These are phyloP conservation scores for Sminthurinus aureus DNA, from an alignment of 2,888 invertebrate genomes.

Conservation along the genomic window DNA sequence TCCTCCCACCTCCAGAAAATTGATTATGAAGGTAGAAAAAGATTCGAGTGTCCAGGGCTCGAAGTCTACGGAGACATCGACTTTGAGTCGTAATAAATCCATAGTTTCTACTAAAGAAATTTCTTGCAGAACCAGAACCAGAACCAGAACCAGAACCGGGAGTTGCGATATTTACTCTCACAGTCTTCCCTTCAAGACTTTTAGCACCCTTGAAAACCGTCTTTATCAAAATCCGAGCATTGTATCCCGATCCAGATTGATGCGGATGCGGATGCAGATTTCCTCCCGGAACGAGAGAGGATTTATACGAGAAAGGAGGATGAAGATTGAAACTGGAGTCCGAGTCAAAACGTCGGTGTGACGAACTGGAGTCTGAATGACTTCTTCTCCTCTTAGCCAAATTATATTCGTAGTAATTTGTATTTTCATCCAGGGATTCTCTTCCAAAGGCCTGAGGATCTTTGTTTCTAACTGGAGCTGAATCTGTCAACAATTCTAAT, in stretches of 20 bases:
- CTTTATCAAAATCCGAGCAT: slow-evolving; percentile 48
- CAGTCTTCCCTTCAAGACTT: slow-evolving; percentile 42
- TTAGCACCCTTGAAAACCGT: slow-evolving; percentile 52
- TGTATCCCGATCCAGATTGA: neutral
- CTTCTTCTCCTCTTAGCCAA: no score
- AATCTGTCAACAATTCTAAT: slow-evolving; percentile 39
- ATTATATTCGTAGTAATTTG: no score
- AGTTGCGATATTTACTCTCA: slow-evolving; percentile 44
- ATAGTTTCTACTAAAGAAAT: neutral
- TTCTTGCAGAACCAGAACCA: slow-evolving; percentile 3
- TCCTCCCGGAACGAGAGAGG: neutral
- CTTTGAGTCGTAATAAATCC: slow-evolving; percentile 17
- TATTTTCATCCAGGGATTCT: neutral
- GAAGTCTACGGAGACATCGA: slow-evolving; percentile 48
- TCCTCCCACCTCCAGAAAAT: neutral
- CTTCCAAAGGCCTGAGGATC: neutral
- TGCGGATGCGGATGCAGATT: neutral
- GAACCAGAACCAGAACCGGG: slow-evolving; percentile 38
- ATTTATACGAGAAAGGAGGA: neutral
- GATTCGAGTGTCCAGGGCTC: slow-evolving; percentile 49
- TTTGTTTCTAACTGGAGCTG: neutral
- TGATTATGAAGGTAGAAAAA: slow-evolving; percentile 46
- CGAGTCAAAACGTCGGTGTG: neutral
- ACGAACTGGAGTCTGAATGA: no score
- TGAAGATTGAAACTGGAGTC: neutral